Conservation (phyloP, 2,113 vertebrate species). For the Pangasianodon gigas region DNA sequence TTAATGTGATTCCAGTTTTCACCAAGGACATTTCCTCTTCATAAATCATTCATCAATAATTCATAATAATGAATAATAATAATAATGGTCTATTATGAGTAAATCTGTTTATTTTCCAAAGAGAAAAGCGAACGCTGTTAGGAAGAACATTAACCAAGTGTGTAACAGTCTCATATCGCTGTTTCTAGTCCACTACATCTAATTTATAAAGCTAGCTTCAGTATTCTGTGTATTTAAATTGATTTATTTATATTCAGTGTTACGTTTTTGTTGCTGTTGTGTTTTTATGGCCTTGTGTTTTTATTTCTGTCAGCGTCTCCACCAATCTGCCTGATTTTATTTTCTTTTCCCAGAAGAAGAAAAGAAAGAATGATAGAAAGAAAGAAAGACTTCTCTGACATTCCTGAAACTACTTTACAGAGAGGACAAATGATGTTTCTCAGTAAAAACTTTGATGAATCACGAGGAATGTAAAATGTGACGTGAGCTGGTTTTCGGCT, state of each 20-base stretch:
- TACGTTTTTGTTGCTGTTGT: constrained; percentile 52
- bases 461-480: background rate
- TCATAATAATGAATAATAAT: background rate
- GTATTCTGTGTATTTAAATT: constrained; percentile 70
- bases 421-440: background rate
- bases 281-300: constrained; percentile 47
- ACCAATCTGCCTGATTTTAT: constrained; percentile 54
- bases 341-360: constrained; percentile 38
- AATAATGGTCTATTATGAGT: constrained; percentile 23
- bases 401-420: constrained; percentile 61
- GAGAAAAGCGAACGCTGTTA: constrained; percentile 57
- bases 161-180: constrained; percentile 63
- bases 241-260: constrained; percentile 75
- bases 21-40: background rate
- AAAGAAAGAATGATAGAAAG: constrained; percentile 37
- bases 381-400: constrained; percentile 60
- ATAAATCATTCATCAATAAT: background rate
- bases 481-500: background rate
- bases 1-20: constrained; percentile 48
- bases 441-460: constrained; percentile 39
- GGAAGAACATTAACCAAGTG: constrained; percentile 53
- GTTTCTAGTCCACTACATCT: constrained; percentile 63
- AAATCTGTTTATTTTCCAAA: constrained; percentile 66
- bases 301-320: constrained; percentile 52
- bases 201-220: constrained; percentile 71